Evolutionary conservation across 1,140 invertebrate genomes (phyloP), one percentile per base, ranked within the genome.

Genomic region (Drosophila sproati): DNA sequence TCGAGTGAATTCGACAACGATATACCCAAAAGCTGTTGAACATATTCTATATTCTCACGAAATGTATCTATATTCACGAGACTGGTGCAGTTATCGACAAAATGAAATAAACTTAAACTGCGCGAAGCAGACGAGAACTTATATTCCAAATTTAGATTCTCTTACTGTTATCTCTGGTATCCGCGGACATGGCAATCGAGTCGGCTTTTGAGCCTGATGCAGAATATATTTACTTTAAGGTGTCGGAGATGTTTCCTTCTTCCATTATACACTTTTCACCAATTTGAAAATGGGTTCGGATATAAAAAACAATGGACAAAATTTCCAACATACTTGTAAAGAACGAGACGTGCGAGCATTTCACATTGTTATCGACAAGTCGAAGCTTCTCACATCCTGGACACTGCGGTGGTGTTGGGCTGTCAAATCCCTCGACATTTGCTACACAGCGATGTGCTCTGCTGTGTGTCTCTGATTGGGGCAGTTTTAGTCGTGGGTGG

Each of bases 371-470:
- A 35, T 57, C 37, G 69, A 66, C 61, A 64, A 41, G 55, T 67
- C 34, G 4, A 50, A 57, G 43, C 20, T 31, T 32, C 55, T 31
- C 43, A 7, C 20, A 52, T 12, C 52, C 20, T 35, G 39, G 34
- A 35, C 4, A 20, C 8, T 45, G 34, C 4, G 47, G 29, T 34
- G 12, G 12, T 28, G 45, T 47, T 43, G 29, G n/a, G 52, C 57
- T 62, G 75, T 78, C 72, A 75, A 75, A 60, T 41, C 41, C 39
- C 7, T 59, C 60, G 55, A 61, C 43, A 68, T 73, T 68, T 69
- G 59, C 62, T 34, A 68, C 57, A 67, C 51, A 28, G 34, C 35
- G 54, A 8, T 37, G 28, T 41, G 52, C 45, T 20, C 20, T 20
- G 20, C 20, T 20, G 20, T 20, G 20, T 39, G 5, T 32, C 45